These are phyloP conservation scores for Drosophila ezoana DNA, from an alignment of 2,888 invertebrate species.

Conservation along the genomic window DNA sequence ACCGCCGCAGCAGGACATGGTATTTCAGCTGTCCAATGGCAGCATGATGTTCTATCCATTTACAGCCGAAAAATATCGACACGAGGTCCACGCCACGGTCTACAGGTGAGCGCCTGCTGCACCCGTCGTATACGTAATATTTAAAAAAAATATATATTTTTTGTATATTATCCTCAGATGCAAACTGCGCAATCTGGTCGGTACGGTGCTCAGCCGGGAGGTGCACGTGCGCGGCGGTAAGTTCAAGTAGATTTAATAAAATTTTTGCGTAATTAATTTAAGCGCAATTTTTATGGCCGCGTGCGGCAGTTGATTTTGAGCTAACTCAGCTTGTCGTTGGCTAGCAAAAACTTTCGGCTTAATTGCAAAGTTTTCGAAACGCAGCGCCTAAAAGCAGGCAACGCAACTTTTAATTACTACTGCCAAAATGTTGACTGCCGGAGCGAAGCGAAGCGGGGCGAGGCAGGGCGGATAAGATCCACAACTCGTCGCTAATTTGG, in stretches of 20 bases:
- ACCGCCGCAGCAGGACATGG: slow-evolving; percentile 89
- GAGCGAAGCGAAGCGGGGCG: neutral
- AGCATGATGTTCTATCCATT: slow-evolving; percentile 95
- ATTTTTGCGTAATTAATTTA: slow-evolving; percentile 56
- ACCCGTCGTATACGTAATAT: slow-evolving; percentile 37
- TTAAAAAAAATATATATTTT: slow-evolving; percentile 1
- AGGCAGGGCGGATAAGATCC: slow-evolving; percentile 2
- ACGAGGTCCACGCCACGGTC: slow-evolving; percentile 93
- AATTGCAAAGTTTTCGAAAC: slow-evolving; percentile 70
- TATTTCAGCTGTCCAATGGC: slow-evolving; percentile 92
- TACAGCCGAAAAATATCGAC: slow-evolving; percentile 91
- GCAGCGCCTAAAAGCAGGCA: slow-evolving; percentile 69
- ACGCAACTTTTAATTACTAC: slow-evolving; percentile 75
- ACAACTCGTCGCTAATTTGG: slow-evolving; percentile 66
- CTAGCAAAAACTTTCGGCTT: slow-evolving; percentile 55
- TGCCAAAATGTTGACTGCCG: slow-evolving; percentile 64
- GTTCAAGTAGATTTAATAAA: slow-evolving; percentile 70
- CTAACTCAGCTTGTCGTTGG: slow-evolving; percentile 53
- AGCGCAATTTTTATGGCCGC: slow-evolving; percentile 53
- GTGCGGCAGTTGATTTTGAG: slow-evolving; percentile 64
- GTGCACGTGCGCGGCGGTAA: slow-evolving; percentile 96
- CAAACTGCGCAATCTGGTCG: slow-evolving; percentile 89
- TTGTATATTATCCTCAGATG: slow-evolving; percentile 81
- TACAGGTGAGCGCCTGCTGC: slow-evolving; percentile 87
- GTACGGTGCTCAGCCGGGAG: slow-evolving; percentile 92